phyloP scores from a whole-genome alignment of 2,113 vertebrate species.

The Lampris megalopsis region DNA sequence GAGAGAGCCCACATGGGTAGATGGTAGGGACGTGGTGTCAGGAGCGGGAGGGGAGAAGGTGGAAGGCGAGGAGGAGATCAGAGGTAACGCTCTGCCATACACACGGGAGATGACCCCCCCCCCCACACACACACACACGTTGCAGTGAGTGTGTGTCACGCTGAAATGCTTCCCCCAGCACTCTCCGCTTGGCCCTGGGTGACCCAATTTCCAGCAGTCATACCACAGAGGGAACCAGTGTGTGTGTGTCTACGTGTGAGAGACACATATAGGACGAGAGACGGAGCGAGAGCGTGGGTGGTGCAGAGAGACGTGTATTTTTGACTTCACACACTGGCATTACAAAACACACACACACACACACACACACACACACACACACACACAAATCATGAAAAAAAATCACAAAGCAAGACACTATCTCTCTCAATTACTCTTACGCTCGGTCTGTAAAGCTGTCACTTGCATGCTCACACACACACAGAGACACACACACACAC shows the following conservation, averaged over 20 bases:
- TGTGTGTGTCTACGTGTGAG: not conserved
- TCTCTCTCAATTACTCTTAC: not conserved
- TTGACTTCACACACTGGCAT: too few relatives aligned
- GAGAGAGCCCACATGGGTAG: too few relatives aligned
- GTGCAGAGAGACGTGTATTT: too few relatives aligned
- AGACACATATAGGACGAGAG: not conserved
- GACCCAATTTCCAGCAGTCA: slow-evolving; percentile 68
- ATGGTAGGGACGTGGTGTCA: too few relatives aligned
- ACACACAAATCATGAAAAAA: not conserved
- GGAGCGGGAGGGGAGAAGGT: not conserved
- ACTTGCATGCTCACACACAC: not conserved
- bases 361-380: too few relatives aligned
- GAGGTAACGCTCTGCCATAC: too few relatives aligned
- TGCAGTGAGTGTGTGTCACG: slow-evolving; percentile 47
- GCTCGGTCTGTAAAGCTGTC: too few relatives aligned
- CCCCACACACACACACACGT: not conserved
- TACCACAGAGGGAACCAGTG: slow-evolving; percentile 26
- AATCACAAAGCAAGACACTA: not conserved
- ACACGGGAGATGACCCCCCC: not conserved
- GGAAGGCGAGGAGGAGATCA: not conserved
- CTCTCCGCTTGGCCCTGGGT: slow-evolving; percentile 47
- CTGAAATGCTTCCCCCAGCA: slow-evolving; percentile 50
- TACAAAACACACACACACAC: too few relatives aligned
- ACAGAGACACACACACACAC: slow-evolving; percentile 11
- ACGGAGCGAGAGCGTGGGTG: too few relatives aligned